Evolutionary conservation across 1,140 invertebrate genomes (phyloP), one percentile per base, ranked within the genome.

Genomic region (Leptinotarsa lineolata): DNA sequence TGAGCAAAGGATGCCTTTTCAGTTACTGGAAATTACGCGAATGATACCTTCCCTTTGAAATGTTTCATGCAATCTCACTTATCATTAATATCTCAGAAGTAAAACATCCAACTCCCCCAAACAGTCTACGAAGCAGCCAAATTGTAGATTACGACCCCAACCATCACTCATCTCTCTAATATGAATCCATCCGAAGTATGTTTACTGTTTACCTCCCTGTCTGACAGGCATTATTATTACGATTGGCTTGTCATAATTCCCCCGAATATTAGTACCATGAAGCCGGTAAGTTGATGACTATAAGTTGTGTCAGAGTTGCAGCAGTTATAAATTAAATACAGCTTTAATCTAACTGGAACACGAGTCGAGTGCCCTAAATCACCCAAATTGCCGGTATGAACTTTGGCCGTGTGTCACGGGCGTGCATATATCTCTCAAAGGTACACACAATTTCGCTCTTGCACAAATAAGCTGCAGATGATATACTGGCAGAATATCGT

Each of bases 321-420:
- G 48, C 16, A 18, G 48, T 54, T 54, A 54, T 54, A 54, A 54
- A 54, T 54, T 54, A 54, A 54, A 54, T 54, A 54, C 48, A 18
- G 48, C 48, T 54, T 18, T 54, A 54, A 54, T 54, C 48, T 54
- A 54, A 54, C 48, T 54, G 48, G 48, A 54, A 54, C 48, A 54
- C 48, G 48, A 54, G 15, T 54, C 48, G n/a, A 54, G n/a, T 54
- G 48, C 48, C 48, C 48, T 54, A 54, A 54, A 54, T 54, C 48
- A 54, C 48, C 48, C 48, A 54, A 54, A 54, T 54, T 54, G 48
- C 48, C 48, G 48, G 48, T 54, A 54, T 54, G 48, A 54, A 54
- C 48, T 54, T 54, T 54, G 16, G 48, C 48, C 13, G 48, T 54
- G 3, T 54, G 15, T 54, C 48, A 54, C 48, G 48, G 30, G 48